Evolutionary conservation across 2,113 vertebrate species (phyloP), one percentile per base, ranked within the genome.

Genomic region (Callipepla squamata): DNA sequence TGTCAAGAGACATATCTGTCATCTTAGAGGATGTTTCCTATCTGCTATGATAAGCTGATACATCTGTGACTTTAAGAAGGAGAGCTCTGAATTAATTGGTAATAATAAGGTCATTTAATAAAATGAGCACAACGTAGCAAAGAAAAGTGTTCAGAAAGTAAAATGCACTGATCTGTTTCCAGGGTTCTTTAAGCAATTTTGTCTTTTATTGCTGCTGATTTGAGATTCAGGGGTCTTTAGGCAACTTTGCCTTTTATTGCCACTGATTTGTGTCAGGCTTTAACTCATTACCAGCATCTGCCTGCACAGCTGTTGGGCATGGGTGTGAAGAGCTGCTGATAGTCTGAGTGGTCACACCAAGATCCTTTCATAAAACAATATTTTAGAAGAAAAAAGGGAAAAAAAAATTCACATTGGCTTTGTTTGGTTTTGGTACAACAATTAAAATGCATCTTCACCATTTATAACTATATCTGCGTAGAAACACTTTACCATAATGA

Each of bases 261-360:
- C 22, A 5, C 3, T 45, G 67, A 19, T 66, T 32, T 53, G 18
- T 28, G 72, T 76, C 38, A 73, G 75, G 44, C 40, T 83, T 55
- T 76, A 62, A n/a, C 45, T 58, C 10, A 0, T 6, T 79, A n/a
- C 30, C 74, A 75, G 21, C 26, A 18, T 12, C 61, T 80, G 48
- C 42, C 36, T n/a, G 48, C 1, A 1, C 44, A 45, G 47, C 28
- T 72, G n/a, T 57, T 18, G 48, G 50, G 59, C 0, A 0, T 53
- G 45, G 7, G 1, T 59, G 15, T 90, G 82, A 57, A 72, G 62
- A 22, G 22, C 32, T 79, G 58, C 63, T 48, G 26, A 17, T 69
- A 48, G 62, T 66, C 68, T 66, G 50, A 66, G 59, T 5, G 4
- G 7, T 80, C n/a, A 32, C 45, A 38, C 11, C 36, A 81, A 38